These are phyloP conservation scores for Apostichopus parvimensis DNA, from an alignment of 35 echinoderm and acorn worm genomes.

Conservation along the genomic window DNA sequence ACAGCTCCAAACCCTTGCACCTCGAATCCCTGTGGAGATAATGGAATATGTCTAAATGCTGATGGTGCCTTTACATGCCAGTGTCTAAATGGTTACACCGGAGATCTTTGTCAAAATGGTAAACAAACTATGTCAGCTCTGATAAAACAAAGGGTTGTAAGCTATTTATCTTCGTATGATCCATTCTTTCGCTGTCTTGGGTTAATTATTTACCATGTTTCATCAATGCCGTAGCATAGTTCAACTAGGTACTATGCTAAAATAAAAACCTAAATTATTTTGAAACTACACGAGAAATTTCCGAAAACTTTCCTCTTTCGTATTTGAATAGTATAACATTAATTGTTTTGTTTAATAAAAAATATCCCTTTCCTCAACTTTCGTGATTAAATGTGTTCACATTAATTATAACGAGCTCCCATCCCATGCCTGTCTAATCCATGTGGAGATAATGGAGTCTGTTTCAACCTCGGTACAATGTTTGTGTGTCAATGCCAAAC, in stretches of 20 bases:
- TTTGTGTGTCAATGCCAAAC: constrained; percentile 2
- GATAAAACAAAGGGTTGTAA: too few relatives aligned
- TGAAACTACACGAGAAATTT: too few relatives aligned
- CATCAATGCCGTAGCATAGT: too few relatives aligned
- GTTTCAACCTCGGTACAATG: neutral
- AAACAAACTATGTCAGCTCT: neutral
- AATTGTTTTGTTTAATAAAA: too few relatives aligned
- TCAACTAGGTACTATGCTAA: too few relatives aligned
- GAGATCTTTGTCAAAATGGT: constrained; percentile 24
- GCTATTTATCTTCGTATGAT: too few relatives aligned
- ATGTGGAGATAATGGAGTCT: neutral
- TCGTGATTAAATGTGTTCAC: neutral
- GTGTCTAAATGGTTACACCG: neutral
- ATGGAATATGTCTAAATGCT: constrained; percentile 7
- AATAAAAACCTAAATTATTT: too few relatives aligned
- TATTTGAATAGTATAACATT: too few relatives aligned
- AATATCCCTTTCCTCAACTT: neutral
- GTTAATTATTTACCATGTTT: too few relatives aligned
- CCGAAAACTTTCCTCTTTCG: too few relatives aligned
- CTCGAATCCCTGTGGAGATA: constrained; percentile 7
- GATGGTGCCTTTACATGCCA: neutral
- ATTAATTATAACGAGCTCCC: neutral
- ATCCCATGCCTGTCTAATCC: neutral
- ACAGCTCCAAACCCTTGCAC: neutral
- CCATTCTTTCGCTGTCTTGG: too few relatives aligned